Conservation (phyloP, 1,140 invertebrate genomes). For the Phortica variegata region DNA sequence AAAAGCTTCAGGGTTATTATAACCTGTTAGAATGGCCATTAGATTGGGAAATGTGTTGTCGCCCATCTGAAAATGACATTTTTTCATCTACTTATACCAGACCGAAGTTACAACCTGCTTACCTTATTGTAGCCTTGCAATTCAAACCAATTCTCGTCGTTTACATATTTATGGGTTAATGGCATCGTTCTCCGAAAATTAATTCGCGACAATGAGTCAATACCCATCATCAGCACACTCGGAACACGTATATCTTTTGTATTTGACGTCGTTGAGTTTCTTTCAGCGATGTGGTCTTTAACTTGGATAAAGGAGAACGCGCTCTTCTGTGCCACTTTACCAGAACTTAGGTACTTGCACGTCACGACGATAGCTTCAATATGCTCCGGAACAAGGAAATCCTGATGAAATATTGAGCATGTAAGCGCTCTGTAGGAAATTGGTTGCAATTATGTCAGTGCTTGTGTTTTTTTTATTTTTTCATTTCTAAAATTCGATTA, state of each 20-base stretch:
- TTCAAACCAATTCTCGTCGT: constrained; percentile 30
- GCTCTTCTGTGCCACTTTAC: constrained; percentile 24
- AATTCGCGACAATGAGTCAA: constrained; percentile 49
- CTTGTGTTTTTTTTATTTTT: too few relatives aligned
- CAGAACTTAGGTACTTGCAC: constrained; percentile 14
- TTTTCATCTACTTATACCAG: background rate
- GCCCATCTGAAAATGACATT: constrained; percentile 58
- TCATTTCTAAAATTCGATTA: background rate
- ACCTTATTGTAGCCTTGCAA: constrained; percentile 49
- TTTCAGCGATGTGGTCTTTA: constrained; percentile 1
- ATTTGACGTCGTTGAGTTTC: background rate
- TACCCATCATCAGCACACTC: constrained; percentile 42
- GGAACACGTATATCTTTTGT: constrained; percentile 3
- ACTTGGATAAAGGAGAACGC: constrained; percentile 40
- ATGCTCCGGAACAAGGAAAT: constrained; percentile 26
- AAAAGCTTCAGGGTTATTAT: constrained; percentile 57
- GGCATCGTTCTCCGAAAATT: constrained; percentile 54
- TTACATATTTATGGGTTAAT: constrained; percentile 31
- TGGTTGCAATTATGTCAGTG: background rate
- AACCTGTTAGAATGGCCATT: constrained; percentile 73
- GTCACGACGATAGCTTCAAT: constrained; percentile 33
- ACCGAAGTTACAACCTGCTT: background rate
- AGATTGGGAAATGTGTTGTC: constrained; percentile 83
- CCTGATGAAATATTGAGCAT: constrained; percentile 28
- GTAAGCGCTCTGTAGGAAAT: constrained; percentile 20